Conservation (phyloP, 2,113 vertebrate species). For the Cinclus cinclus region DNA sequence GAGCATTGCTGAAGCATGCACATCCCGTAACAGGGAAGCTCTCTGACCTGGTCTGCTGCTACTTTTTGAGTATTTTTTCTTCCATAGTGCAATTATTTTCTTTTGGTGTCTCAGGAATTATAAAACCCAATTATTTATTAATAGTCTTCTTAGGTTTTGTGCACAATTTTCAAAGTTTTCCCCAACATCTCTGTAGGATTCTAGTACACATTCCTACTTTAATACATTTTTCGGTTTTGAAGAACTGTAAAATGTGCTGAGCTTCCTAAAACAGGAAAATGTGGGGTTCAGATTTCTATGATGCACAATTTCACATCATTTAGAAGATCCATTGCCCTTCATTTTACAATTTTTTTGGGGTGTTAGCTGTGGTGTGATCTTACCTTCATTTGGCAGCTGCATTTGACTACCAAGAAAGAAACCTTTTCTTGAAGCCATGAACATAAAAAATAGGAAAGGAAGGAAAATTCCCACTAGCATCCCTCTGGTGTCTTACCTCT, state of each 20-base stretch:
- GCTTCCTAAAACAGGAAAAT: neutral
- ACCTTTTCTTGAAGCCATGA: neutral
- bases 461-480: neutral
- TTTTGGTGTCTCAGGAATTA: neutral
- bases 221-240: neutral
- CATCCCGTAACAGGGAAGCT: neutral
- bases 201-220: neutral
- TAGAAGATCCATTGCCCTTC: neutral
- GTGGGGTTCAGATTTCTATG: neutral
- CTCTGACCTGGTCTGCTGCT: neutral
- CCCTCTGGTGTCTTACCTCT: neutral
- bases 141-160: neutral
- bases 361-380: neutral
- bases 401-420: neutral
- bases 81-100: neutral
- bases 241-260: neutral
- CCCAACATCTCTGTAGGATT: neutral
- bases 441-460: neutral
- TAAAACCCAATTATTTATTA: neutral
- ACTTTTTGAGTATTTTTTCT: neutral
- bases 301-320: neutral
- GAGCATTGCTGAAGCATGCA: neutral
- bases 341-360: neutral
- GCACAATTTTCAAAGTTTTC: neutral
- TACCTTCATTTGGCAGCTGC: neutral